Percentiles rank a stretch among this genome's conserved stretches.
phyloP scores from a whole-genome alignment of 1,140 invertebrate species.

The Drosophila orosa region DNA sequence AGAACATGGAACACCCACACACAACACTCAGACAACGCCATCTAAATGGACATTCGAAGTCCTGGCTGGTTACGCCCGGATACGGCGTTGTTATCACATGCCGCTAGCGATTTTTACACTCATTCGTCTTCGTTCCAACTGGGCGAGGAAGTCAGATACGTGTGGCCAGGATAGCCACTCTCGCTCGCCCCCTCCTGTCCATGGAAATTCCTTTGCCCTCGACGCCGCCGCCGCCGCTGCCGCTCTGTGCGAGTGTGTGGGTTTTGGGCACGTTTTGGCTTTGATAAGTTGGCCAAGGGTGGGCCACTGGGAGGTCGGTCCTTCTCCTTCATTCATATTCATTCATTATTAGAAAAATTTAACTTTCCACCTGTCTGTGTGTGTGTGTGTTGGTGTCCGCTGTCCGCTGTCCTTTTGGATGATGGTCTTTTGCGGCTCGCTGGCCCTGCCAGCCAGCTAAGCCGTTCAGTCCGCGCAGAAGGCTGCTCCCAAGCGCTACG shows the following conservation, averaged over 20 bases:
- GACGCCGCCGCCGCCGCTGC: no score
- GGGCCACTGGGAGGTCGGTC: slow-evolving; percentile 29
- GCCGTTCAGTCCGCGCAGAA: slow-evolving; percentile 76
- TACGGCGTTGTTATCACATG: slow-evolving; percentile 77
- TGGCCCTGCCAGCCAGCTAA: slow-evolving; percentile 55
- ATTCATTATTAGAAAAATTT: slow-evolving; percentile 83
- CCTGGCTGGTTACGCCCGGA: slow-evolving; percentile 57
- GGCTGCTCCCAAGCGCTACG: slow-evolving; percentile 73
- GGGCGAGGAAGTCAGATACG: slow-evolving; percentile 71
- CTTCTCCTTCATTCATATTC: slow-evolving; percentile 77
- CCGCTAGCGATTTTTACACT: slow-evolving; percentile 77
- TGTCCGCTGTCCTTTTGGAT: slow-evolving; percentile 57
- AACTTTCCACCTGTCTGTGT: slow-evolving; percentile 57
- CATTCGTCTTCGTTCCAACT: slow-evolving; percentile 82
- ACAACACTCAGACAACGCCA: slow-evolving; percentile 15
- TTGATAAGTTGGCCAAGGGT: slow-evolving; percentile 69
- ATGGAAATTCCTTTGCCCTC: slow-evolving; percentile 68
- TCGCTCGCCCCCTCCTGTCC: slow-evolving; percentile 35
- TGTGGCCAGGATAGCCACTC: slow-evolving; percentile 20
- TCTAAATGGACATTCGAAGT: slow-evolving; percentile 81
- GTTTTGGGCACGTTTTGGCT: slow-evolving; percentile 82
- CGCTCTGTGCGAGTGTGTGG: slow-evolving; percentile 49
- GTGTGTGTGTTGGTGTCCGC: slow-evolving; percentile 22
- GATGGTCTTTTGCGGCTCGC: slow-evolving; percentile 64
- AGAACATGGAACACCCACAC: slow-evolving; percentile 9